phyloP scores from a whole-genome alignment of 2,797 vertebrate species.

The Chanos chanos region DNA sequence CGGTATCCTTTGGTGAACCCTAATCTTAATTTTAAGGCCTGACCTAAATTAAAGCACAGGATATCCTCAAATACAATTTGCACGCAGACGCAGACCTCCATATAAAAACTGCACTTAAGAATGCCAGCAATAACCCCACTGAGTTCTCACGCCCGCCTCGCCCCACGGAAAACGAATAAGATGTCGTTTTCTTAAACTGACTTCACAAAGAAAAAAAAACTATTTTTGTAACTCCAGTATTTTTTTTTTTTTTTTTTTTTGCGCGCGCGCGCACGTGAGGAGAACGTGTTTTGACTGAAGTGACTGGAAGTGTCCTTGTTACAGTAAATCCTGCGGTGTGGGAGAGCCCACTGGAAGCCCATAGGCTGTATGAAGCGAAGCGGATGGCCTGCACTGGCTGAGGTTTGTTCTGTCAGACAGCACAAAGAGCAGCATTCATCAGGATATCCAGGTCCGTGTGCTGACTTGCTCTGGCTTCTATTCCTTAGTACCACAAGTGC shows the following conservation, averaged over 20 bases:
- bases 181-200: no score
- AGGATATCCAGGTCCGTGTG: constrained; percentile 26
- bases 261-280: no score
- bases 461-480: neutral
- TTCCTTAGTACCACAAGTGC: no score
- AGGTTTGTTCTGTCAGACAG: constrained; percentile 37
- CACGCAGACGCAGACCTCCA: neutral
- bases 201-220: no score
- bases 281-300: no score
- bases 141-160: no score
- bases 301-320: neutral
- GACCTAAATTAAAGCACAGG: neutral
- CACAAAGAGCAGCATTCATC: constrained; percentile 55
- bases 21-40: constrained; percentile 4
- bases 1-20: constrained; percentile 1
- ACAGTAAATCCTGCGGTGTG: no score
- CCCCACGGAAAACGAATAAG: no score
- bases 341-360: neutral
- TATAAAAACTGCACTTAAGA: no score
- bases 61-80: neutral
- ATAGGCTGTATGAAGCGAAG: constrained; percentile 17
- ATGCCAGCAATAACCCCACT: no score
- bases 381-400: neutral
- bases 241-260: no score
- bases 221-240: no score